Conservation (phyloP, 2,888 invertebrate species). For the Heliconius aoede region DNA sequence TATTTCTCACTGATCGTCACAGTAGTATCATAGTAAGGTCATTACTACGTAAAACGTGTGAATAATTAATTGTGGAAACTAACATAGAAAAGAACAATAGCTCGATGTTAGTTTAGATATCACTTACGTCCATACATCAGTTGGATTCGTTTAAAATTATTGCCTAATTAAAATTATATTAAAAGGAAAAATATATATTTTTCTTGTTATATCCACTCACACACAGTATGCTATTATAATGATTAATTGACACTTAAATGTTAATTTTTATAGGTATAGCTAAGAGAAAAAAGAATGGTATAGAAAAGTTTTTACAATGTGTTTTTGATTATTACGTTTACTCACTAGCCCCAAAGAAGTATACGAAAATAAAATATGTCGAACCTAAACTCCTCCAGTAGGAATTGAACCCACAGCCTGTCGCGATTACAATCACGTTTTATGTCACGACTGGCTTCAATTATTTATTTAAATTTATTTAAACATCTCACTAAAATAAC, state of each 20-base stretch:
- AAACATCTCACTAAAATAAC: constrained; percentile 56
- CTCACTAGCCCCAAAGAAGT: too few species aligned
- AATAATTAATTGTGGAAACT: constrained; percentile 50
- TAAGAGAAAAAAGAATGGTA: too few species aligned
- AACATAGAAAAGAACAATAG: constrained; percentile 57
- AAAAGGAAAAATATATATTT: background rate
- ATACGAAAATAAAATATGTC: too few species aligned
- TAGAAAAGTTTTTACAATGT: background rate
- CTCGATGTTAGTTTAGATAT: constrained; percentile 40
- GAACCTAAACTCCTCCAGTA: background rate
- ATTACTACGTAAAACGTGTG: constrained; percentile 71
- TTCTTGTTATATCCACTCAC: background rate
- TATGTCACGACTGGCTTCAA: background rate
- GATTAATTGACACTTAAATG: background rate
- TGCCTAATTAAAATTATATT: constrained; percentile 18
- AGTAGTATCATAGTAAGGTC: constrained; percentile 56
- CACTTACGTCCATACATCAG: constrained; percentile 37
- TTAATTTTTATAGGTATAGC: background rate
- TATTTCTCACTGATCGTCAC: constrained; percentile 17
- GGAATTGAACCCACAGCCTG: background rate
- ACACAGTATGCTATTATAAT: background rate
- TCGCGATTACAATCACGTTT: background rate
- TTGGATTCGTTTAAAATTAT: constrained; percentile 27
- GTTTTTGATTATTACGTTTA: too few species aligned
- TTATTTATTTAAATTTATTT: too few species aligned